A percentile compares a stretch with the other conserved stretches of the same genome.
phyloP scores from a whole-genome alignment of 1,140 invertebrate species.

The Hormaphis cornu region DNA sequence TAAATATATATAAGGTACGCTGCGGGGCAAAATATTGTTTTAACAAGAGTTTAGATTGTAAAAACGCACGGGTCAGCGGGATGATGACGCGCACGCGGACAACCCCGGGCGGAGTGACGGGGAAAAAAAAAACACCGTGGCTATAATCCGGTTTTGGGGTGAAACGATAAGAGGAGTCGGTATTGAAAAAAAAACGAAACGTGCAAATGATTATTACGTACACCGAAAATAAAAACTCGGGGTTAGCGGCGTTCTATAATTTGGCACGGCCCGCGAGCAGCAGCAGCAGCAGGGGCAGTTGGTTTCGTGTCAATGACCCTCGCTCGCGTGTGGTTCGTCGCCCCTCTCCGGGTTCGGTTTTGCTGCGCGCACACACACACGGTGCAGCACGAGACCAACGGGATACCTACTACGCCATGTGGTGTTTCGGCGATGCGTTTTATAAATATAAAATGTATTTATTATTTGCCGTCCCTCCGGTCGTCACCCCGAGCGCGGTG shows the following conservation, averaged over 20 bases:
- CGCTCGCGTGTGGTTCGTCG: neutral
- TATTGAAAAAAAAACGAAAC: neutral
- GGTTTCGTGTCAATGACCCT: constrained; percentile 29
- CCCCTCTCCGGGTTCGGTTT: neutral
- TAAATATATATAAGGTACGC: no score
- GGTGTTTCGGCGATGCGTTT: no score
- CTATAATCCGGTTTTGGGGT: constrained; percentile 18
- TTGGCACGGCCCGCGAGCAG: constrained; percentile 27
- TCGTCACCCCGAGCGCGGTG: no score
- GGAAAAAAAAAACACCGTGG: neutral
- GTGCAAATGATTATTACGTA: constrained; percentile 9
- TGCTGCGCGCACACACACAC: neutral
- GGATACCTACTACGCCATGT: no score
- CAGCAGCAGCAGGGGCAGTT: constrained; percentile 23
- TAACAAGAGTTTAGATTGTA: no score
- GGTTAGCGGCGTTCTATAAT: constrained; percentile 28
- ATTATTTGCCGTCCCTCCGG: no score
- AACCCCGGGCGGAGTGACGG: neutral
- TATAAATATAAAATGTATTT: no score
- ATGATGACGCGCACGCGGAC: no score
- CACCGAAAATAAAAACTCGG: constrained; percentile 30
- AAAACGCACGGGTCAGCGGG: no score
- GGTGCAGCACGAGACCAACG: constrained; percentile 1
- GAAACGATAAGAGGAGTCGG: neutral
- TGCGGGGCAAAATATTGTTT: no score